Evolutionary conservation across 2,888 invertebrate genomes (phyloP).

Genomic region (Callinectes sapidus): DNA sequence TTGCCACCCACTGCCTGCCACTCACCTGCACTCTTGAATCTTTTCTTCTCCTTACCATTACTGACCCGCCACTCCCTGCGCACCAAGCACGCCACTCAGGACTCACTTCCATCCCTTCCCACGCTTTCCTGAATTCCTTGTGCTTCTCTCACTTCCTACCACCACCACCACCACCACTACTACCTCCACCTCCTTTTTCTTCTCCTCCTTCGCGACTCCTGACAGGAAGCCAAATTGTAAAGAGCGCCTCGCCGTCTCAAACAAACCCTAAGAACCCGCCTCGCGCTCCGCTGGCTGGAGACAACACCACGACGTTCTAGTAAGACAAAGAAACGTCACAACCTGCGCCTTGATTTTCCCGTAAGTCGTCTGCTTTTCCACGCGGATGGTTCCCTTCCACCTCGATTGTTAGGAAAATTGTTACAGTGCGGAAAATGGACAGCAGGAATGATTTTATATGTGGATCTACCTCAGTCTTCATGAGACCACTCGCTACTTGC

Average conservation of each 20-base stretch:
- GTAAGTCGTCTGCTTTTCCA: conserved; percentile 11
- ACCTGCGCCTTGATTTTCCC: background rate
- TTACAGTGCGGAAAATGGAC: background rate
- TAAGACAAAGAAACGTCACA: conserved; percentile 9
- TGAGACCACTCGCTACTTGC: background rate
- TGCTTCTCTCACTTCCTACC: background rate
- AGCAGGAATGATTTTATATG: background rate
- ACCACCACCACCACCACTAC: background rate
- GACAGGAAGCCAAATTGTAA: conserved; percentile 14
- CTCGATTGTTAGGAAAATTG: background rate
- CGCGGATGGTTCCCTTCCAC: background rate
- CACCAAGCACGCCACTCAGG: background rate
- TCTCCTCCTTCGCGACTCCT: background rate
- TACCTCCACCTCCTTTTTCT: background rate
- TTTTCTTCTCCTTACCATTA: background rate
- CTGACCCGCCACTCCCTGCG: background rate
- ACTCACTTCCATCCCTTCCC: background rate
- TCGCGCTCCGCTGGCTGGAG: background rate
- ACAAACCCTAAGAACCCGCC: background rate
- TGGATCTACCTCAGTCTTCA: background rate
- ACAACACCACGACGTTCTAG: background rate
- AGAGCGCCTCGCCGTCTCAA: conserved; percentile 8
- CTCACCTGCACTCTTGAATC: background rate
- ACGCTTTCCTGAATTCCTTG: background rate
- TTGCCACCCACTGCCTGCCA: background rate